Base-by-base conservation (phyloP, 2,888 invertebrate species). In the Alloscopus bannaensis region DNA sequence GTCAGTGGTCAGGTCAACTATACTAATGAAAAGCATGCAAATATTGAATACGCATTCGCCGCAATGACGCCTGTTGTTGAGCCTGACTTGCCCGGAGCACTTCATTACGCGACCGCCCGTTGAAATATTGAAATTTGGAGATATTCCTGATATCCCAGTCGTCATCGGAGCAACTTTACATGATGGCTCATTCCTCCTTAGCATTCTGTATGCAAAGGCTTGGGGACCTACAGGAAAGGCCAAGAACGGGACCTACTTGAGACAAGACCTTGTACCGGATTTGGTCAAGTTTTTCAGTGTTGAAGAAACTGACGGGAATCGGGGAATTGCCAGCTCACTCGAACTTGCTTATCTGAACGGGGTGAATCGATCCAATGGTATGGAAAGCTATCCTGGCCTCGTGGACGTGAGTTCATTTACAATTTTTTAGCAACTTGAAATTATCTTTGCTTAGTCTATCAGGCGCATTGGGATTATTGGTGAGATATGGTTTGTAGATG, bases 61-160 rank as follows among this genome's bases (percentile, higher is more conserved):
- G 18, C 40, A 13, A 31, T 65, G 2, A 62, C 73, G 2, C 72
- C 73, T 6, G 77, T 77, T 0, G 31, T 82, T 13, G 82, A 82
- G 45, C 80, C 80, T 16, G 62, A 80, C 22, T 66, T 69, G 2
- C 77, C 76, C 2, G 80, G 77, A 45, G 82, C 80, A 1, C 73
- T 84, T 82, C 29, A 36, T 80, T 11, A 69, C 80, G 0, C 8
- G 57, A 57, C 69, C 71, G 13, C 82, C 82, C 1, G 16, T 77
- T 20, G 65, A 65, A 16, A 40, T 82, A 11, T 50, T 82, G 16
- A 31, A 50, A 42, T 18, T 26, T n/a, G 82, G 82, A 28, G 65
- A 80, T 16, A 36, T 70, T 31, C 22, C 18, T 1, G 45, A 80
- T 45, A 68, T 80, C 4, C 82, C 82, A 0, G 65, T 82, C 6